phyloP scores from a whole-genome alignment of 1,140 invertebrate genomes.

The Penaeus indicus region DNA sequence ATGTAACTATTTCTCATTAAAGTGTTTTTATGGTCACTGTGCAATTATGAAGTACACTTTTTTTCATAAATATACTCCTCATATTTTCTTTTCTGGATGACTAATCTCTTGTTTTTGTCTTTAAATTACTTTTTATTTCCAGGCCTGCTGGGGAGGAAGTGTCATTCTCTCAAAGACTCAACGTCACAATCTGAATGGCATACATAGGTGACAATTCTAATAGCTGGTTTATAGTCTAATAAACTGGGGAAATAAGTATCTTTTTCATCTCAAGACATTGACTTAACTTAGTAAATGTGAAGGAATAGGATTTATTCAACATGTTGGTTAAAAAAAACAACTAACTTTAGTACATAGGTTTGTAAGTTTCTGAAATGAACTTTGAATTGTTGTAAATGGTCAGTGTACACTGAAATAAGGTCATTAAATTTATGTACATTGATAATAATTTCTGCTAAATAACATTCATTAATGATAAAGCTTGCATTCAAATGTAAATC shows the following conservation, averaged over 20 bases:
- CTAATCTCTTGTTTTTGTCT: not conserved
- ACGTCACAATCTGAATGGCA: slow-evolving; percentile 76
- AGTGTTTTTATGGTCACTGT: not conserved
- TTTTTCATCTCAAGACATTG: too few relatives aligned
- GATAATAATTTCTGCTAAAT: slow-evolving; percentile 81
- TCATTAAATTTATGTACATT: too few relatives aligned
- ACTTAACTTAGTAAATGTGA: too few relatives aligned
- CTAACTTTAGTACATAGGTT: too few relatives aligned
- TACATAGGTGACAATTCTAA: slow-evolving; percentile 67
- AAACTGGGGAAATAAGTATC: too few relatives aligned
- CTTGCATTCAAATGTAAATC: slow-evolving; percentile 68
- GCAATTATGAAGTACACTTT: not conserved
- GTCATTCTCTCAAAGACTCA: slow-evolving; percentile 81
- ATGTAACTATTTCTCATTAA: slow-evolving; percentile 79
- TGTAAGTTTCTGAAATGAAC: too few relatives aligned
- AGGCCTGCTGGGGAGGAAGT: slow-evolving; percentile 88
- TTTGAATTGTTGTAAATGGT: too few relatives aligned
- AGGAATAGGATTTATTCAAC: too few relatives aligned
- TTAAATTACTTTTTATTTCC: not conserved
- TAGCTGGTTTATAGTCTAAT: too few relatives aligned
- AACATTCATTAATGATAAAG: slow-evolving; percentile 87
- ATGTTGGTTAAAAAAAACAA: too few relatives aligned
- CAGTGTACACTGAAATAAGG: too few relatives aligned
- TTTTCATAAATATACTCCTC: too few relatives aligned
- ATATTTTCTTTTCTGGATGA: not conserved